Evolutionary conservation across 2,797 vertebrate species (phyloP), one percentile per base, ranked within the genome.

Genomic region (Nyctalus aviator): DNA sequence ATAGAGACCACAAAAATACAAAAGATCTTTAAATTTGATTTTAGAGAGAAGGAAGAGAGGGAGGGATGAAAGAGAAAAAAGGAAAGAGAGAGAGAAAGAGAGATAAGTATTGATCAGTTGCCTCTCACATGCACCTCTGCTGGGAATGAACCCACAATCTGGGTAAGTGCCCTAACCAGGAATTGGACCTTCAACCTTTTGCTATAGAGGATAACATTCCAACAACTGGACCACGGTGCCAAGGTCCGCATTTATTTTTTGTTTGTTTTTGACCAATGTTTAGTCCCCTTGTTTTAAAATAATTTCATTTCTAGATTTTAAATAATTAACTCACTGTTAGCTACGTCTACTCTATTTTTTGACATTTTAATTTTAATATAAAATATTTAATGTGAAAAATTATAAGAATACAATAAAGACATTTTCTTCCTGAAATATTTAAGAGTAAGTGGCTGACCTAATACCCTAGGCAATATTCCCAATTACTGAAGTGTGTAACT

Each of bases 331-430:
- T 87, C 41, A 53, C 27, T 78, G 23, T 79, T 50, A 59, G n/a
- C 14, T 87, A 23, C 59, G 12, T 48, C 48, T 75, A 7, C 18
- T 87, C 5, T 68, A 53, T 46, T 50, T 0, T 0, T 75, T 87
- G 57, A 27, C 59, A 73, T 13, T 69, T 94, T 15, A 57, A 32
- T 79, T 86, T 73, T 88, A 71, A 44, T 32, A 32, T 20, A 23
- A 91, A 89, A 85, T 59, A 72, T 50, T 93, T 68, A 35, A 68
- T 35, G 18, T 35, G 44, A 84, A 91, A 79, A 76, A n/a, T n/a
- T 75, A 0, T 69, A 32, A 68, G n/a, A 62, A 41, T 37, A 71
- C 18, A 23, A 79, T 46, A 57, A 44, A 78, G 46, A 69, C 30
- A 46, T 21, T 27, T 64, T 76, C 55, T 18, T 15, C 5, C 14